Evolutionary conservation across 2,113 vertebrate species (phyloP), one percentile per base, ranked within the genome.

Genomic region (Periophthalmodon schlosseri): DNA sequence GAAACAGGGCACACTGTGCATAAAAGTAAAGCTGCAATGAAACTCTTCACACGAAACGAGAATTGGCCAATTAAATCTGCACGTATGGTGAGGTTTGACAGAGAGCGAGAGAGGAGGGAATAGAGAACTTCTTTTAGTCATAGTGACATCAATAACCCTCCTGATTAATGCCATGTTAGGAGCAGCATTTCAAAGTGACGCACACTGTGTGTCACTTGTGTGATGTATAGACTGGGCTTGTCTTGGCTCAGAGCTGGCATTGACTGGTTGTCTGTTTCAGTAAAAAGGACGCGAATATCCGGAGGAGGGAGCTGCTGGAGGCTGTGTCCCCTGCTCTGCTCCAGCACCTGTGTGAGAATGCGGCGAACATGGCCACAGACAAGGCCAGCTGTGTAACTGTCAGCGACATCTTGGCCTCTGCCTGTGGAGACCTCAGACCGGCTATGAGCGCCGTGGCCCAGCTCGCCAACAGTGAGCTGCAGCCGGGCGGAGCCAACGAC

Each of bases 271-370:
- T 11, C 8, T 65, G 60, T 58, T 47, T 74, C 87, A 99, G 98
- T 92, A 99, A 99, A 89, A 99, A 99, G 80, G 94, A 97, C 20
- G 52, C 85, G 0, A 91, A 76, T 0, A 16, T 94, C 11, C 93
- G 98, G 52, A 93, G 84, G 12, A 89, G 2, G 34, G 98, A 99
- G 77, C 95, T 99, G 54, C 86, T 98, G 78, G 96, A 98, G 72
- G 93, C 94, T 2, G 89, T 97, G 70, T 99, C 97, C 18, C 91
- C 94, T 0, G 78, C 94, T 2, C 85, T 99, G 78, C 89, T 99
- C 7, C 78, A 93, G 7, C 89, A 97, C 84, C 91, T 99, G 74
- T 88, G 90, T 23, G 91, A 89, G 23, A 95, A 98, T 5, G 83
- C 94, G 0, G 84, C 68, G 23, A 78, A 94, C 82, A 84, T 99